These are phyloP conservation scores for Lasiommata megera DNA, from an alignment of 2,888 invertebrate species.

Conservation along the genomic window DNA sequence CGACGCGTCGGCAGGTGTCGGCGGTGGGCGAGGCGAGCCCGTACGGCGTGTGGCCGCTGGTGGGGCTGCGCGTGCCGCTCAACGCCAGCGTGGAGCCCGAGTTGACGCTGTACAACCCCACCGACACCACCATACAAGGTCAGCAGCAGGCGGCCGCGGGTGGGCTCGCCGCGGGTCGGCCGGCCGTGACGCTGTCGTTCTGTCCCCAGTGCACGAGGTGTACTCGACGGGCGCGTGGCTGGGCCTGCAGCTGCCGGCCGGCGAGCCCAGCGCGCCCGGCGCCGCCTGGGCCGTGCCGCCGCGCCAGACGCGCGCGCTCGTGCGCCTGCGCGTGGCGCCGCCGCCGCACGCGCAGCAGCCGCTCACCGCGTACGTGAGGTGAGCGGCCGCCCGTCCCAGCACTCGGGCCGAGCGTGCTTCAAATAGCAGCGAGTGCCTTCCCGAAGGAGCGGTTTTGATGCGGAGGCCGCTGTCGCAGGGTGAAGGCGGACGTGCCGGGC, in stretches of 20 bases:
- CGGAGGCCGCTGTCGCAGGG: too few relatives aligned
- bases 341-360: constrained; percentile 41
- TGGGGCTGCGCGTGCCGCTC: constrained; percentile 94
- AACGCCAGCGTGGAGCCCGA: constrained; percentile 95
- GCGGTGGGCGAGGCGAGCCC: constrained; percentile 94
- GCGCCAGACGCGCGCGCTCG: constrained; percentile 92
- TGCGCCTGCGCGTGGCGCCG: constrained; percentile 86
- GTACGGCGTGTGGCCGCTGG: constrained; percentile 94
- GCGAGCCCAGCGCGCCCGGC: constrained; percentile 89
- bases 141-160: too few relatives aligned
- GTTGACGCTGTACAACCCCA: constrained; percentile 97
- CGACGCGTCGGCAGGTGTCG: constrained; percentile 85
- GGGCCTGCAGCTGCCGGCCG: constrained; percentile 92
- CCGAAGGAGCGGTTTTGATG: too few relatives aligned
- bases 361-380: constrained; percentile 75
- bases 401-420: neutral
- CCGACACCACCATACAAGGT: constrained; percentile 83
- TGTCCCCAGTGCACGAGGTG: constrained; percentile 85
- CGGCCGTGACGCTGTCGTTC: too few relatives aligned
- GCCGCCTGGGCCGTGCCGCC: constrained; percentile 96
- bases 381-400: too few relatives aligned
- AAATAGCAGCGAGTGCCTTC: too few relatives aligned
- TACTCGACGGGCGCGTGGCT: constrained; percentile 95
- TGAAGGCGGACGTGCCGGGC: constrained; percentile 58
- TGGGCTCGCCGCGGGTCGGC: too few relatives aligned